Conservation (phyloP, 2,888 invertebrate species). For the Biston stratarius region DNA sequence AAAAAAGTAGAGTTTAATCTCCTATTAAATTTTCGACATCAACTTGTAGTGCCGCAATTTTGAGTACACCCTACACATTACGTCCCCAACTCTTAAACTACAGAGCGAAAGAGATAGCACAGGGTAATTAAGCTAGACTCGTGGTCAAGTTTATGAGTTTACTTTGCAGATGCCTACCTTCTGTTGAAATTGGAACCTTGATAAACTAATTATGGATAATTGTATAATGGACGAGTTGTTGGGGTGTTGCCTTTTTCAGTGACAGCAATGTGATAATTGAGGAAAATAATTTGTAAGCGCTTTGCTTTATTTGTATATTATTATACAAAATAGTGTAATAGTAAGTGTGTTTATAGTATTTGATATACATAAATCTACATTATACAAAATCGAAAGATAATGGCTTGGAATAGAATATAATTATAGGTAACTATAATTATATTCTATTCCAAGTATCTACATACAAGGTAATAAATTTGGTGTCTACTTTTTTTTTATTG, state of each 20-base stretch:
- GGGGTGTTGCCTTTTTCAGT: conserved; percentile 32
- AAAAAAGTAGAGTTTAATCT: too few species aligned
- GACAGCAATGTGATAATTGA: conserved; percentile 22
- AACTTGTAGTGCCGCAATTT: too few species aligned
- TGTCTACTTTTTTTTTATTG: too few species aligned
- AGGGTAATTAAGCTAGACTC: conserved; percentile 65
- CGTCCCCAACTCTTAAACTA: conserved; percentile 31
- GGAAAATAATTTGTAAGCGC: conserved; percentile 19
- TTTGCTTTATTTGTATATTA: conserved; percentile 10
- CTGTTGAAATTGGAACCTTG: conserved; percentile 48
- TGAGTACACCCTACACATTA: not conserved
- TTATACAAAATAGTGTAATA: not conserved
- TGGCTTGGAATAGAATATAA: not conserved
- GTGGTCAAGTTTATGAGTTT: conserved; percentile 64
- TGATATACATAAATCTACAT: too few species aligned
- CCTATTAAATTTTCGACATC: too few species aligned
- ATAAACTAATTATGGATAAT: conserved; percentile 57
- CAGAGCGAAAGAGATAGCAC: conserved; percentile 59
- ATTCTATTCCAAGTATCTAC: too few species aligned
- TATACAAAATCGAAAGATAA: not conserved
- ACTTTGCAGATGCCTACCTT: conserved; percentile 52
- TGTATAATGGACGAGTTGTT: conserved; percentile 52
- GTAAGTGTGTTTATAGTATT: too few species aligned
- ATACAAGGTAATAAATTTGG: too few species aligned
- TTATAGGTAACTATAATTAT: too few species aligned